phyloP scores from a whole-genome alignment of 2,888 invertebrate species.

The Lepeophtheirus nordmannii region DNA sequence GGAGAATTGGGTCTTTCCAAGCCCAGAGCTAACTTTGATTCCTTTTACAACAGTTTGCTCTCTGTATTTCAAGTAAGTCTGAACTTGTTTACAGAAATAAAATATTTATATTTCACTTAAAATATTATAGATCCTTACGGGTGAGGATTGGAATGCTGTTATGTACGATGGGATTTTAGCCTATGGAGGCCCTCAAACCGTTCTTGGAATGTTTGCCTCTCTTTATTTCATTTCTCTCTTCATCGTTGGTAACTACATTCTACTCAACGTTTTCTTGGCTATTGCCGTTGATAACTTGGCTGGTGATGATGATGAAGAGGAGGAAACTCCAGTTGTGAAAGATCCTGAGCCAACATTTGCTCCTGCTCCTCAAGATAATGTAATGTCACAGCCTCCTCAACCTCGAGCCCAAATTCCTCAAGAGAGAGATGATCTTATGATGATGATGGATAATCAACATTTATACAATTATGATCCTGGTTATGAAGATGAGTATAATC shows the following conservation, averaged over 20 bases:
- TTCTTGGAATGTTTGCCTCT: constrained; percentile 72
- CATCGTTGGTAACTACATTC: constrained; percentile 96
- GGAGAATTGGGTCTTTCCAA: neutral
- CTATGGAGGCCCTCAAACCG: constrained; percentile 77
- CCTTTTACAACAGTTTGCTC: constrained; percentile 17
- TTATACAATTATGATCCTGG: constrained; percentile 35
- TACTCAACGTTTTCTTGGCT: constrained; percentile 99
- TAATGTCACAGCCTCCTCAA: neutral
- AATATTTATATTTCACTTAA: too few species aligned
- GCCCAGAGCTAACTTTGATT: constrained; percentile 11
- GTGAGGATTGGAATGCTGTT: constrained; percentile 98
- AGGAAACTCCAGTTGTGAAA: constrained; percentile 35
- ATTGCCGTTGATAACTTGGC: constrained; percentile 99
- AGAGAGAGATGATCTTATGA: constrained; percentile 25
- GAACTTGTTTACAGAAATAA: too few species aligned
- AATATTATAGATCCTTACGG: constrained; percentile 69
- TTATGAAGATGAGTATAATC: constrained; percentile 37
- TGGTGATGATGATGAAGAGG: constrained; percentile 44
- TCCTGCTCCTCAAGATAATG: constrained; percentile 29
- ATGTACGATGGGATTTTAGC: constrained; percentile 97
- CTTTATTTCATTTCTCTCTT: constrained; percentile 97
- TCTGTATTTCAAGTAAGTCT: constrained; percentile 11
- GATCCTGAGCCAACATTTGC: constrained; percentile 38
- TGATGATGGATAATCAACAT: constrained; percentile 30
- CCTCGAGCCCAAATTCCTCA: neutral